Conservation (phyloP, 2,797 vertebrate species). For the Ceryle rudis region DNA sequence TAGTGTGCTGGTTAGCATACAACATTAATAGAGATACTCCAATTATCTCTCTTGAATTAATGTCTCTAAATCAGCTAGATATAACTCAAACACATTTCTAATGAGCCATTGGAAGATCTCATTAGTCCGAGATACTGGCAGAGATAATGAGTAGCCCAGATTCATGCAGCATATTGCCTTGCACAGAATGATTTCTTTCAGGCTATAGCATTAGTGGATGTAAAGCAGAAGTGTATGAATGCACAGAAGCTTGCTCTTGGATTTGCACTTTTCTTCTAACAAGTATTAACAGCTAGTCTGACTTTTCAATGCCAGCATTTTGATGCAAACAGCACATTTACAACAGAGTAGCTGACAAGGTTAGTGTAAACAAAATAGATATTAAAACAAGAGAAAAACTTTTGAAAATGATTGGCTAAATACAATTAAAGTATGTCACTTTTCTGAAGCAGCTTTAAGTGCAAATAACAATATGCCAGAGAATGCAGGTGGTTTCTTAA, state of each 20-base stretch:
- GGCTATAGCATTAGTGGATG: not conserved
- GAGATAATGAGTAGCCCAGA: constrained; percentile 39
- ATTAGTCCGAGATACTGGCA: constrained; percentile 38
- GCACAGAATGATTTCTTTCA: not conserved
- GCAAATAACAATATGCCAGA: not conserved
- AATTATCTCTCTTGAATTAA: constrained; percentile 18
- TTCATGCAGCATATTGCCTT: not conserved
- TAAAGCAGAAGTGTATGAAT: not conserved
- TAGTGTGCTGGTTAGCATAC: not conserved
- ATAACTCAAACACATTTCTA: not conserved
- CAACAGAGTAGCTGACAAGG: not conserved
- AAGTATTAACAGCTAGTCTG: not conserved
- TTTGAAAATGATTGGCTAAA: not conserved
- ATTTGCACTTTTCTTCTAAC: not conserved
- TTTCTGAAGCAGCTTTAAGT: not conserved
- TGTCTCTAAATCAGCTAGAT: not conserved
- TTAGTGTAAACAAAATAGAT: not conserved
- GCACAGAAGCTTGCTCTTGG: not conserved
- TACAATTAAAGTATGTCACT: not conserved
- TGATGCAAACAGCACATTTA: not conserved
- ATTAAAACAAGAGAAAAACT: not conserved
- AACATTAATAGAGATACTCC: constrained; percentile 4
- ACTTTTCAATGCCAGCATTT: not conserved
- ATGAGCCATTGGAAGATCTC: constrained; percentile 54
- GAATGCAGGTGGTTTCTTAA: not conserved